Base-by-base conservation (phyloP, 2,113 vertebrate species). In the Platichthys stellatus region DNA sequence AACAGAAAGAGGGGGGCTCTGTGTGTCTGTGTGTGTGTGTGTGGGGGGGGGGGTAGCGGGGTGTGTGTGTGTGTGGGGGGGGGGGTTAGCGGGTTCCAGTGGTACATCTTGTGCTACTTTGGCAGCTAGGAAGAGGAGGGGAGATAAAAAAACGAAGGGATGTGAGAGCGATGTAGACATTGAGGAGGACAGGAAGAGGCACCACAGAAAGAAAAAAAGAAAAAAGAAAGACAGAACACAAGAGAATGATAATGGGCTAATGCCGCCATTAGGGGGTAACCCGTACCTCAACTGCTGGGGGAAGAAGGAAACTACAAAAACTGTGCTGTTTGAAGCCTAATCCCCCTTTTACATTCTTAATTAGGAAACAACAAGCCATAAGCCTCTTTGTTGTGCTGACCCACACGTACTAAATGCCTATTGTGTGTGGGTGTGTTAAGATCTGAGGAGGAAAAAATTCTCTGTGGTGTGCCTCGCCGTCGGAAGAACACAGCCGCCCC, bases 301-400 rank as follows among this genome's bases (percentile, higher is more conserved):
- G 53, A 74, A 78, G 73, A 80, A 64, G 63, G 65, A 81, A 85
- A 83, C 49, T 26, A 83, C 56, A 85, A 82, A 87, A 88, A 87
- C 73, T 72, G 43, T 74, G 78, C 60, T 17, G 70, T 92, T 93
- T 93, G 82, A 93, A 90, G 88, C 82, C 82, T 92, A 92, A 93
- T 93, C 92, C 91, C 51, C 83, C 81, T 90, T 90, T 90, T 90
- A 89, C 84, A 90, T 90, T 92, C 88, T 92, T 92, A 93, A 92
- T 92, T 91, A 91, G 83, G 84, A 90, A 93, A 90, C 83, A 92
- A 90, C 78, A 88, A 84, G 80, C 88, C 80, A 81, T 85, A 91
- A 91, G 83, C 78, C 64, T 67, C 85, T 89, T 90, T 92, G 85
- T 88, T 89, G 89, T 85, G 73, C 78, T 92, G 79, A 88, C 81